Evolutionary conservation across 2,888 invertebrate species (phyloP).

Genomic region (Phragmatobia fuliginosa): DNA sequence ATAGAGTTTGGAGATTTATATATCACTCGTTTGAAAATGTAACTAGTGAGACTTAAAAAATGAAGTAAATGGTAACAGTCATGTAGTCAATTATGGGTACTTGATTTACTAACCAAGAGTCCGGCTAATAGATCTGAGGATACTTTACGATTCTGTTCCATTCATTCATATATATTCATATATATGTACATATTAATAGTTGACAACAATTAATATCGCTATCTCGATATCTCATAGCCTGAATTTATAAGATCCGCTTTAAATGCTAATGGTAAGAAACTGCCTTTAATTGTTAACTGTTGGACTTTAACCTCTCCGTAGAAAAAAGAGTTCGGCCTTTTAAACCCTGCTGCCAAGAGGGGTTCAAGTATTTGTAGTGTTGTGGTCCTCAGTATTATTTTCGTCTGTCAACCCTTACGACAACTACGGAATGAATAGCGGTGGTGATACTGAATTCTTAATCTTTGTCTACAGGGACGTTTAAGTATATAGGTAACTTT

Average conservation of each 20-base stretch:
- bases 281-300: no score
- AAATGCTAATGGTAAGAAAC: background rate
- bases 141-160: slow-evolving; percentile 17
- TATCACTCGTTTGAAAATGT: background rate
- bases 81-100: no score
- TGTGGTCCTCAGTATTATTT: no score
- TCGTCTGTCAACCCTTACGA: no score
- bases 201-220: slow-evolving; percentile 1
- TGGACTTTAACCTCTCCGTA: no score
- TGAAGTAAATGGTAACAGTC: no score
- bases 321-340: no score
- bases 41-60: background rate
- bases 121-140: slow-evolving; percentile 23
- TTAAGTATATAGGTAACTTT: background rate
- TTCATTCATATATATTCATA: slow-evolving; percentile 17
- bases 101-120: slow-evolving; percentile 25
- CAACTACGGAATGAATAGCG: no score
- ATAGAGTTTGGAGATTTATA: background rate
- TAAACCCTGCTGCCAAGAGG: no score
- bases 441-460: no score
- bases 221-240: slow-evolving; percentile 3
- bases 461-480: no score
- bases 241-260: background rate
- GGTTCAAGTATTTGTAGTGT: no score
- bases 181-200: slow-evolving; percentile 14